phyloP scores from a whole-genome alignment of 2,888 invertebrate species.

The Heliconius charithonia region DNA sequence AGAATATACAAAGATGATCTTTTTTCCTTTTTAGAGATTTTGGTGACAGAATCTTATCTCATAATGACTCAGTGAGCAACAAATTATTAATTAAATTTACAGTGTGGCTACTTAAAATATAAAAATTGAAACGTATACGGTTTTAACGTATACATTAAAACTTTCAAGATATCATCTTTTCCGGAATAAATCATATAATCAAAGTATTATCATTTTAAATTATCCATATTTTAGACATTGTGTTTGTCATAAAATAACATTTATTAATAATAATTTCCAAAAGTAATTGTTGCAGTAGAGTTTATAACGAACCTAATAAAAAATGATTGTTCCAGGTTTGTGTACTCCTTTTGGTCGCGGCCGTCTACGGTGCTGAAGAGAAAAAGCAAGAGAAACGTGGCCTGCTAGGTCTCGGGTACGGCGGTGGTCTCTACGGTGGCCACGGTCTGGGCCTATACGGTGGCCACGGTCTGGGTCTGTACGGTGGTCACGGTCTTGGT shows the following conservation, averaged over 20 bases:
- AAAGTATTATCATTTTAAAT: not conserved
- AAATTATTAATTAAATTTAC: not conserved
- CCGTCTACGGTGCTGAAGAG: constrained; percentile 69
- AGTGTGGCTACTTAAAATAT: not conserved
- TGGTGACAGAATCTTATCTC: no score
- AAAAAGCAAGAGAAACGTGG: constrained; percentile 79
- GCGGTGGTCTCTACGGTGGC: constrained; percentile 53
- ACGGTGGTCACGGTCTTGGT: constrained; percentile 54
- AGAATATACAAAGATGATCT: no score
- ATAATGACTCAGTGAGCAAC: not conserved
- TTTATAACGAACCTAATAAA: not conserved
- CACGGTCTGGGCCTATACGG: constrained; percentile 55
- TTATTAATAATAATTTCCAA: not conserved
- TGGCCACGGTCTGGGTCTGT: constrained; percentile 53
- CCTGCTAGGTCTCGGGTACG: constrained; percentile 74
- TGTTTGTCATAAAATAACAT: not conserved
- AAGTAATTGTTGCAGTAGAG: not conserved
- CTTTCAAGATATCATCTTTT: not conserved
- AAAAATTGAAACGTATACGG: no score
- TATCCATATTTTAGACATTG: not conserved
- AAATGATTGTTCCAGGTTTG: constrained; percentile 60
- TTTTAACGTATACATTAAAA: not conserved
- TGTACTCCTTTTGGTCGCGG: constrained; percentile 65
- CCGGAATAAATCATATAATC: not conserved
- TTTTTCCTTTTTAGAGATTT: no score